Percentiles rank a stretch among this genome's conserved stretches.
These are phyloP conservation scores for human (Homo sapiens) DNA, from an alignment of 2,113 vertebrate genomes.

Conservation along the genomic window DNA sequence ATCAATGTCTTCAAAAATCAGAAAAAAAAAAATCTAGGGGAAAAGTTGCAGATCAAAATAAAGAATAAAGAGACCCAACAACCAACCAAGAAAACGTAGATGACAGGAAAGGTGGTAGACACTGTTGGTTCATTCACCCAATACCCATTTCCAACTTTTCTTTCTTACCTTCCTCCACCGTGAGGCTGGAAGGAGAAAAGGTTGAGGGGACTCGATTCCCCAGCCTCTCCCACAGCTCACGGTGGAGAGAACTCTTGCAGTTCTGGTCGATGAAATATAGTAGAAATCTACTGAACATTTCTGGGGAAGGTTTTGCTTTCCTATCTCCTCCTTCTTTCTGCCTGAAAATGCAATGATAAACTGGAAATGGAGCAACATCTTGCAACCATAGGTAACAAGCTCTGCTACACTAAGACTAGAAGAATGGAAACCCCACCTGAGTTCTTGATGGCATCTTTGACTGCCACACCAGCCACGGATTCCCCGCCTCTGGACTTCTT, in stretches of 20 bases:
- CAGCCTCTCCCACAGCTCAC: neutral
- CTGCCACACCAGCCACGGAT: neutral
- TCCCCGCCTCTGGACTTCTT: neutral
- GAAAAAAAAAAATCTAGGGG: neutral
- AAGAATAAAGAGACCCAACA: neutral
- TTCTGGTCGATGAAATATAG: neutral
- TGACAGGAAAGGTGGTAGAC: neutral
- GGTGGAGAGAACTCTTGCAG: neutral
- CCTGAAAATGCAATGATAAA: neutral
- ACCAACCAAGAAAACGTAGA: neutral
- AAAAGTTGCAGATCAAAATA: neutral
- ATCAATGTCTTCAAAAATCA: neutral
- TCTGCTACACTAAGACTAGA: neutral
- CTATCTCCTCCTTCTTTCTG: neutral
- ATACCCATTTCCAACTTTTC: neutral
- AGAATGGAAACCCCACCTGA: neutral
- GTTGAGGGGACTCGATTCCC: neutral
- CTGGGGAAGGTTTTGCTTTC: neutral
- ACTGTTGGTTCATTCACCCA: accelerated
- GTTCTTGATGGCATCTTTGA: neutral
- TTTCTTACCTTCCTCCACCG: neutral
- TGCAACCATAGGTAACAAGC: neutral
- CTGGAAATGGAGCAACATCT: neutral
- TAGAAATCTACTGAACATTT: neutral
- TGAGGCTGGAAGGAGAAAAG: neutral